Evolutionary conservation across 2,113 vertebrate genomes (phyloP).

Genomic region (Chamaea fasciata): DNA sequence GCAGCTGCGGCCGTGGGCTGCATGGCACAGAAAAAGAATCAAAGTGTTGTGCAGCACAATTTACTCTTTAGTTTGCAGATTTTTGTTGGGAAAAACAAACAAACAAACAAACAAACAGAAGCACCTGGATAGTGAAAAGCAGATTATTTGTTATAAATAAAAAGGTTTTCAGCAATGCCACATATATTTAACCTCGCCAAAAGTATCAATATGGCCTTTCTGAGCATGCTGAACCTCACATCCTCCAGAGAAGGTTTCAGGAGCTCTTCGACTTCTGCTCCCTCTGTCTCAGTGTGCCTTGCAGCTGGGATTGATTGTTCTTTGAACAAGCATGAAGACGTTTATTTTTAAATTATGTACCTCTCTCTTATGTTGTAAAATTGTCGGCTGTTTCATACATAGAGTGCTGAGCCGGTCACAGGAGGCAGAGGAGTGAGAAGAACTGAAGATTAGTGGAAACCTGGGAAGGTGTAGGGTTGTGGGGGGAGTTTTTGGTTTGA

Average conservation of each 20-base stretch:
- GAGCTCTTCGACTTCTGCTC: neutral
- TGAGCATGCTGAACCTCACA: neutral
- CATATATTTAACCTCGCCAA: neutral
- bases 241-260: neutral
- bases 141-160: neutral
- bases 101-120: too few relatives aligned
- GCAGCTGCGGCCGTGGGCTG: neutral
- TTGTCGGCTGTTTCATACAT: neutral
- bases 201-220: neutral
- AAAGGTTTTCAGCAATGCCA: neutral
- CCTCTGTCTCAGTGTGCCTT: neutral
- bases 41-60: neutral
- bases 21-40: neutral
- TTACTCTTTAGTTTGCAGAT: neutral
- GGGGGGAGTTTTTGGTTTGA: neutral
- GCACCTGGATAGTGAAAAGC: neutral
- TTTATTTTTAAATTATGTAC: neutral
- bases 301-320: neutral
- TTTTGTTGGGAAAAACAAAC: rapidly evolving
- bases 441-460: neutral
- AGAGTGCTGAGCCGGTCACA: neutral
- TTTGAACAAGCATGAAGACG: neutral
- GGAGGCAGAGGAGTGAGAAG: neutral
- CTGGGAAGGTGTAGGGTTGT: neutral
- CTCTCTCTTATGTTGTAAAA: neutral